Percentiles rank a stretch among this genome's conserved stretches.
These are phyloP conservation scores for Drosophila paulistorum DNA, from an alignment of 1,140 invertebrate genomes.

Conservation along the genomic window DNA sequence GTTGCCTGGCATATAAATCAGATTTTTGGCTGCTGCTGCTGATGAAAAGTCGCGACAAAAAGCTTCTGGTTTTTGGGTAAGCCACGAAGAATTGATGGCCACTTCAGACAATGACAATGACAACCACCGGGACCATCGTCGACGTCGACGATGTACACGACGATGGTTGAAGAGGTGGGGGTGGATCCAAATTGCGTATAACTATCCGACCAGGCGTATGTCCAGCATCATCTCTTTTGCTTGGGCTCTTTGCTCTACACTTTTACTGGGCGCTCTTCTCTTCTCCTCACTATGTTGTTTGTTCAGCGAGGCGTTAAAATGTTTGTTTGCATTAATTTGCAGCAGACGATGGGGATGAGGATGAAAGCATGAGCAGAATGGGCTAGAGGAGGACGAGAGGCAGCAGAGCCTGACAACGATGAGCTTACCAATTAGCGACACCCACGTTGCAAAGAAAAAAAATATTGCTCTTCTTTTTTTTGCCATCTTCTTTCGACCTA, in stretches of 20 bases:
- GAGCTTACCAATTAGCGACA: conserved; percentile 71
- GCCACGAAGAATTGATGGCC: conserved; percentile 75
- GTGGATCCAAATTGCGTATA: conserved; percentile 63
- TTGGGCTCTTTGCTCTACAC: conserved; percentile 15
- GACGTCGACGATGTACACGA: not conserved
- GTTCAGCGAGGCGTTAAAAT: conserved; percentile 75
- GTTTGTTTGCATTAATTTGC: conserved; percentile 81
- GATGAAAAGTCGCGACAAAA: conserved; percentile 77
- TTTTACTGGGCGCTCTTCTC: conserved; percentile 17
- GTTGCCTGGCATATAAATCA: conserved; percentile 77
- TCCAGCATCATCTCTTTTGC: conserved; percentile 2
- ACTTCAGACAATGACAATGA: conserved; percentile 75
- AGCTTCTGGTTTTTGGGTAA: conserved; percentile 59
- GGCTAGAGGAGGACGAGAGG: conserved; percentile 21
- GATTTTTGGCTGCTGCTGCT: conserved; percentile 54
- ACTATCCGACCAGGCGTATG: conserved; percentile 30
- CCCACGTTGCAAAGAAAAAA: not conserved
- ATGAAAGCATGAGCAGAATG: conserved; percentile 19
- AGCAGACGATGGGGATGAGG: conserved; percentile 59
- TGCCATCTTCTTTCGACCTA: too few relatives aligned
- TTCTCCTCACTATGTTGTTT: conserved; percentile 51
- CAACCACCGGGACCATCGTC: conserved; percentile 29
- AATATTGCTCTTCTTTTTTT: not conserved
- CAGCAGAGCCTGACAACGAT: conserved; percentile 43
- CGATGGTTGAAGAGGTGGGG: not conserved